These are phyloP conservation scores for Lacanobia oleracea DNA, from an alignment of 2,888 invertebrate genomes.

Conservation along the genomic window DNA sequence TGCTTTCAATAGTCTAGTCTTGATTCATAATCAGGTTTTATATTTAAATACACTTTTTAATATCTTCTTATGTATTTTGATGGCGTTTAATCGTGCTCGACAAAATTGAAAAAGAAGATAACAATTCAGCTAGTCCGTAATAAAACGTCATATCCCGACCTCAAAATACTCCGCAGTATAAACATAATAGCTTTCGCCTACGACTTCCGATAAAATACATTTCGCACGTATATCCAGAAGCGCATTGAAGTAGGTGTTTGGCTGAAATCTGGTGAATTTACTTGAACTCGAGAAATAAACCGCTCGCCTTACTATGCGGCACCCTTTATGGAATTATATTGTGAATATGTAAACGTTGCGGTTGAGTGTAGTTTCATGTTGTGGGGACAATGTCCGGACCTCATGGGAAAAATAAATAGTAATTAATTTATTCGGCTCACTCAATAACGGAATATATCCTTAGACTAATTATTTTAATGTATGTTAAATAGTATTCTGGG, in stretches of 20 bases:
- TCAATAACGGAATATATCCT: constrained; percentile 2
- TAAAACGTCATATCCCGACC: background rate
- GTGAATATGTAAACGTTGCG: background rate
- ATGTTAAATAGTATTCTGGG: background rate
- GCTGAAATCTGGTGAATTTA: constrained; percentile 34
- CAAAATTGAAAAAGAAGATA: background rate
- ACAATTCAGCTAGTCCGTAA: background rate
- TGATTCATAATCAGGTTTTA: background rate
- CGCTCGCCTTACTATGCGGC: background rate
- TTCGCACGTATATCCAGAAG: constrained; percentile 4
- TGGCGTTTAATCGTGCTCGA: background rate
- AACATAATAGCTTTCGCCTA: constrained; percentile 17
- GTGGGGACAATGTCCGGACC: background rate
- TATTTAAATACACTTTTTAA: too few species aligned
- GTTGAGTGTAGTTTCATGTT: constrained; percentile 7
- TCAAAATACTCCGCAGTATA: constrained; percentile 8
- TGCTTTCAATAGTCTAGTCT: background rate
- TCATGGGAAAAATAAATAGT: constrained; percentile 10
- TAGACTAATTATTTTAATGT: background rate
- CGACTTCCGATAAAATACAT: constrained; percentile 37
- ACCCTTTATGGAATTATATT: background rate
- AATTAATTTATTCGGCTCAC: constrained; percentile 14
- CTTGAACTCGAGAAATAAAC: constrained; percentile 25
- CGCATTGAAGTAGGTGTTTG: constrained; percentile 21
- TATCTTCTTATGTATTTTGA: too few species aligned